Base-by-base conservation (phyloP, 2,113 vertebrate genomes). In the Delphinus delphis region DNA sequence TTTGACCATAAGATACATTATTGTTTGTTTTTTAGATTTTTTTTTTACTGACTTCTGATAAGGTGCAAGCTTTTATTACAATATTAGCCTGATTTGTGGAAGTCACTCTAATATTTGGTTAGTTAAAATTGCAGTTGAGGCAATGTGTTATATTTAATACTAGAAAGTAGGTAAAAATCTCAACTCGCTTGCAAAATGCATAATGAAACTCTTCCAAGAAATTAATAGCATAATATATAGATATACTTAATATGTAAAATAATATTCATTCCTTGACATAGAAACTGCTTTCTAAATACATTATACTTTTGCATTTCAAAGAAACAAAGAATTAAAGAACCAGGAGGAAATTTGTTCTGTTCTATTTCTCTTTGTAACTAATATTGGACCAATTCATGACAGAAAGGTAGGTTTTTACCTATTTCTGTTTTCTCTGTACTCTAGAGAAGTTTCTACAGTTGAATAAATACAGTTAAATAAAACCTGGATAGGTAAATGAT, bases 171-270 rank as follows among this genome's bases (percentile, higher is more conserved):
- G 60, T 71, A 55, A 77, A 77, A 95, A 95, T 88, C 92, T 1
- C 4, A 77, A 33, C 8, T 12, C 2, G 89, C 93, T 93, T 97
- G 80, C 86, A 81, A 94, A 81, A 50, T 0, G 0, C 41, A 82
- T 96, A 94, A 38, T 81, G 41, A 97, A 93, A 55, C 73, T 98
- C 96, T 97, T 63, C 96, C 81, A 97, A 93, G 88, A 76, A 83
- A 63, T 76, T 71, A 93, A 81, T 71, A 55, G 93, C 23, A 73
- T 86, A 41, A 73, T 68, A 86, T 74, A 53, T 53, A 53, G 53
- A 41, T 44, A 58, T 9, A 77, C 55, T 95, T 73, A 74, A 67
- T 20, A 38, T 58, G 83, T 65, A 86, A 71, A 96, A 89, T 71
- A 33, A 96, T 53, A 86, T 80, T 44, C 44, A 63, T 70, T 68